A percentile compares a stretch with the other conserved stretches of the same genome.
Conservation (phyloP, 2,888 invertebrate genomes). For the Apamea sordens region DNA sequence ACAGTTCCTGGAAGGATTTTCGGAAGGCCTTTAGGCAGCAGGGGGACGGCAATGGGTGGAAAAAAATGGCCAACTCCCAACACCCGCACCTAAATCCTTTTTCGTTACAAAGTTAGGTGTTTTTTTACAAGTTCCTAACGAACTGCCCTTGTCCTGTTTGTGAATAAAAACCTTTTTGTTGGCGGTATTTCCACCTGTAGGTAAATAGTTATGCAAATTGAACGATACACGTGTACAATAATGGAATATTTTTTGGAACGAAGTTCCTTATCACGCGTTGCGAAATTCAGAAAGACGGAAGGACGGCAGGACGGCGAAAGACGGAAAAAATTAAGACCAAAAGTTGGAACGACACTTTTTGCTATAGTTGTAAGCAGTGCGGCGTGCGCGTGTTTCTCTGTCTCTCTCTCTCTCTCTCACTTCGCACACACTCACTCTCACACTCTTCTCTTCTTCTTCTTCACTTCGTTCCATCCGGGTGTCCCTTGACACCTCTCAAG, state of each 20-base stretch:
- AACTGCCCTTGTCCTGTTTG: not conserved
- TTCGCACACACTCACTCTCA: too few relatives aligned
- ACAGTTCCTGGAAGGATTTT: not conserved
- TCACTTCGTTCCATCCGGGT: too few relatives aligned
- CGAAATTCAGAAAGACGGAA: too few relatives aligned
- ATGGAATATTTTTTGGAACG: not conserved
- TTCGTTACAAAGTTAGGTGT: not conserved
- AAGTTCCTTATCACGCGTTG: too few relatives aligned
- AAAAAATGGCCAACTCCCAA: not conserved
- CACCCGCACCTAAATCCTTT: not conserved
- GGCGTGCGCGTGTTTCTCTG: too few relatives aligned
- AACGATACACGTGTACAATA: not conserved
- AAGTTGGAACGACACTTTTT: too few relatives aligned
- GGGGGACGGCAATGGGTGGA: not conserved
- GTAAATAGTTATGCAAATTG: not conserved
- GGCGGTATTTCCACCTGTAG: not conserved
- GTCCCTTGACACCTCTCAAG: too few relatives aligned
- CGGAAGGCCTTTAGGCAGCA: not conserved
- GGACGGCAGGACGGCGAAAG: too few relatives aligned
- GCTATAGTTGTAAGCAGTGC: too few relatives aligned
- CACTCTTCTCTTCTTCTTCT: too few relatives aligned
- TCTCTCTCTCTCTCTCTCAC: too few relatives aligned
- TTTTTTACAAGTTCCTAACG: conserved; percentile 22
- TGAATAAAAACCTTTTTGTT: not conserved
- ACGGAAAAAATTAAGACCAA: too few relatives aligned